Evolutionary conservation across 2,113 vertebrate genomes (phyloP), one percentile per base, ranked within the genome.

Genomic region (Fulica atra): DNA sequence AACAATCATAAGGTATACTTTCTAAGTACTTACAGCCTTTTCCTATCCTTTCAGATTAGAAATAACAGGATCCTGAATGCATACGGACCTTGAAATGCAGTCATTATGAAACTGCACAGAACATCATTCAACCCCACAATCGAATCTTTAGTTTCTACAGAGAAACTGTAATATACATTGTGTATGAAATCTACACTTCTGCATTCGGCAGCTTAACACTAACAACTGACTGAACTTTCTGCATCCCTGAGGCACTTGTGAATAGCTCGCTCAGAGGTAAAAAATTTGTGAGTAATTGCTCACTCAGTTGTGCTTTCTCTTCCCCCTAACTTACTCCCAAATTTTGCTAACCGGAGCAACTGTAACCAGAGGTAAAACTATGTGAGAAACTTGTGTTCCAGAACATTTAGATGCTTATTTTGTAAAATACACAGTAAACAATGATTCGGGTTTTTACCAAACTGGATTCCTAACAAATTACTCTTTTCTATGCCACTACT

Each of bases 251-350:
- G 5, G 10, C 36, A 91, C 19, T 16, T n/a, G 10, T 57, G 40
- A 92, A 44, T 21, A 72, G 12, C 15, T 72, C 44, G 53, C 48
- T 46, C 33, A 46, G 24, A 81, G 3, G 18, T 31, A 24, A 88
- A 88, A 87, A 70, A 46, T 2, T 6, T 2, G 13, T 3, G 1
- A 81, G 9, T 46, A 13, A 35, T 5, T 65, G 35, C 42, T 59
- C 2, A 0, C 8, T 69, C 35, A 50, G 19, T 53, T 9, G 0
- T 26, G 10, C 14, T 53, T 9, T 53, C 31, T 28, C 48, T 13
- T 53, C 46, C 42, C 59, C 29, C 51, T 23, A 19, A n/a, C 9
- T 59, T 64, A 76, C 3, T 76, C 13, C 7, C 16, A 89, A 9
- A 82, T 40, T 26, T 68, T 89, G 36, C 23, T 71, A 71, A 69